These are phyloP conservation scores for Coremacera marginata DNA, from an alignment of 2,888 invertebrate species.

Conservation along the genomic window DNA sequence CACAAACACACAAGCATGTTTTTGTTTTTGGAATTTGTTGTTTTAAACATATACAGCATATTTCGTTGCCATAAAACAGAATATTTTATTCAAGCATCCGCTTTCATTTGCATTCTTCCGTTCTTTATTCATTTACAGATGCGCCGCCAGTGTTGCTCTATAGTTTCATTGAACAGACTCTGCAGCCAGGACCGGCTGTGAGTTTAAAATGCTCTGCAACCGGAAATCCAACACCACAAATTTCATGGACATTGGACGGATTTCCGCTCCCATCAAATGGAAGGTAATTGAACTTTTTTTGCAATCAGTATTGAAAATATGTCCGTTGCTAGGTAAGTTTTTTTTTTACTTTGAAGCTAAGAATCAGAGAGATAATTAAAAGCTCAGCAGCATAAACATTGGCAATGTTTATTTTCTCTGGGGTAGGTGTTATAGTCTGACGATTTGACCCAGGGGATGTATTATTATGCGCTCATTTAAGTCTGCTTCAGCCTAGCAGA, in stretches of 20 bases:
- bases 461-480: no score
- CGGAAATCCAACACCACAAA: conserved; percentile 84
- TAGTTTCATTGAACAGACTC: conserved; percentile 83
- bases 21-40: background rate
- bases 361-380: no score
- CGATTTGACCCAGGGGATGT: no score
- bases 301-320: background rate
- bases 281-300: conserved; percentile 69
- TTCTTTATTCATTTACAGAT: conserved; percentile 70
- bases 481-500: no score
- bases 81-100: conserved; percentile 7
- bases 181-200: conserved; percentile 82
- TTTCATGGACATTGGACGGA: conserved; percentile 83
- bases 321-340: background rate
- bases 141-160: conserved; percentile 82
- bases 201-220: conserved; percentile 83
- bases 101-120: conserved; percentile 22
- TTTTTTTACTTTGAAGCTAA: background rate
- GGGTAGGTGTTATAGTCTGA: no score
- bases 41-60: background rate
- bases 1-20: background rate
- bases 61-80: background rate
- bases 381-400: no score
- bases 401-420: no score
- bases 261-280: conserved; percentile 77